These are phyloP conservation scores for Corythoichthys intestinalis DNA, from an alignment of 2,113 vertebrate species.

Conservation along the genomic window DNA sequence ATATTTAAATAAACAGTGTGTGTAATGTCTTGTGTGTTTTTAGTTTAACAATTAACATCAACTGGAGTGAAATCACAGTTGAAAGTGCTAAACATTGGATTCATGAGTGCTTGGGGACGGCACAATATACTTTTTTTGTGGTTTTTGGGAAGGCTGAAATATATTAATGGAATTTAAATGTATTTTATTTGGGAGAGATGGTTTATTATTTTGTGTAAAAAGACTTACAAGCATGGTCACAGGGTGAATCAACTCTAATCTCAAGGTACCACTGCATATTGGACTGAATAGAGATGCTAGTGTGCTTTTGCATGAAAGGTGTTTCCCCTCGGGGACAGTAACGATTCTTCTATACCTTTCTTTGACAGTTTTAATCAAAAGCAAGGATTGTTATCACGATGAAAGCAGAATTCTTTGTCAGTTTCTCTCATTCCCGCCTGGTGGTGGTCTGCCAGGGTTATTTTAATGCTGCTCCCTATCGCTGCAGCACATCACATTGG, in stretches of 20 bases:
- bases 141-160: no score
- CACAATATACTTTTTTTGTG: no score
- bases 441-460: slow-evolving; percentile 8
- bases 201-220: no score
- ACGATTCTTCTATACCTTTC: neutral
- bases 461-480: slow-evolving; percentile 32
- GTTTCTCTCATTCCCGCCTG: neutral
- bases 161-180: no score
- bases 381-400: neutral
- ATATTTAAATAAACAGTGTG: no score
- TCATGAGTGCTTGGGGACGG: no score
- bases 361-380: neutral
- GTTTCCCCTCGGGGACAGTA: neutral
- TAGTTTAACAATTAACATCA: no score
- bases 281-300: neutral
- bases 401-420: neutral
- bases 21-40: no score
- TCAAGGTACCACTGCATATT: neutral
- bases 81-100: no score
- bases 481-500: slow-evolving; percentile 17
- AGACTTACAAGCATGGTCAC: neutral
- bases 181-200: no score
- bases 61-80: no score
- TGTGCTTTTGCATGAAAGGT: neutral
- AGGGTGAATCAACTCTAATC: neutral